Base-by-base conservation (phyloP, 2,888 invertebrate species). In the Pycnomerus fuliginosus region DNA sequence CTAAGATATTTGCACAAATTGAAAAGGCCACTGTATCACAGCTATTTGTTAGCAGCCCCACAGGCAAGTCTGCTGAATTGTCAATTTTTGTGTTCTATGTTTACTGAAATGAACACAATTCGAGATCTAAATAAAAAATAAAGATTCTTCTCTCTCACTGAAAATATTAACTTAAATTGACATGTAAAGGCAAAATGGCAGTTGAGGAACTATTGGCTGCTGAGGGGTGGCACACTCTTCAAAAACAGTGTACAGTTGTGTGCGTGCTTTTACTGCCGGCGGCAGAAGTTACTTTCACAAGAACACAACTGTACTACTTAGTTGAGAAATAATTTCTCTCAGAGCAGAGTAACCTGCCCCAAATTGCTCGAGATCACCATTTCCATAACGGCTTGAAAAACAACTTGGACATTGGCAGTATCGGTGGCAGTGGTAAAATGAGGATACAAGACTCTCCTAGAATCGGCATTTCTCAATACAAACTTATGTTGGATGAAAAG, bases 381-480 rank as follows among this genome's bases (percentile, higher is more conserved):
- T 65, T 82, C 81, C 80, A 82, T 81, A 44, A 82, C 80, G 22
- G 80, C 78, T 60, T 82, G 80, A 58, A 82, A 82, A 16, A 82
- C 82, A 11, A 80, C 80, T 66, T 80, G 80, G 17, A 82, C 79
- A 67, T 82, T 82, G 52, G 79, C 79, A 14, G 82, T 83, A 59
- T 83, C 82, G 0, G 82, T 83, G 16, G 83, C 83, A 7, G 82
- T 83, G 24, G 81, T 82, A 64, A 82, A 82, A 68, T 83, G 83
- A 1, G 82, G 80, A 64, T 80, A 82, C 16, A 82, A 70, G 7
- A 80, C 76, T 65, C 80, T 79, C 30, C 77, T 70, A 3, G 77
- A 75, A 56, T 78, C 76, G 15, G 73, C 73, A 61, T 79, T 80
- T 50, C 76, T 74, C 50, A 76, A 61, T 16, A 79, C 74, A 58